Conservation (phyloP, 2,113 vertebrate species). For the Myotis davidii region DNA sequence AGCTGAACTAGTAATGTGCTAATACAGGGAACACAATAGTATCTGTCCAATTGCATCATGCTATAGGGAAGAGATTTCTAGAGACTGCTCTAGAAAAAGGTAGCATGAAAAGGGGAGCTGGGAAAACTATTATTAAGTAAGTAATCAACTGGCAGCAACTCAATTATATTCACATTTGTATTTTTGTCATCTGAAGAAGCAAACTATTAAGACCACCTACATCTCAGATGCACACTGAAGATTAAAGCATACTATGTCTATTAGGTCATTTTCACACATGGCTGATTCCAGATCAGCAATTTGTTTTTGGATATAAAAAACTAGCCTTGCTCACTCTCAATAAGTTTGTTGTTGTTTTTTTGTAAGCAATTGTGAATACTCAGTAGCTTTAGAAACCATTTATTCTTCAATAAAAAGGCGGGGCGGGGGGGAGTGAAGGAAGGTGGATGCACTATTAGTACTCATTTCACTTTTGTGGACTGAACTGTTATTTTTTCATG, state of each 20-base stretch:
- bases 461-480: neutral
- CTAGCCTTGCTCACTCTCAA: neutral
- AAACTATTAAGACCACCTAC: neutral
- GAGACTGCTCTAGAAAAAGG: conserved; percentile 22
- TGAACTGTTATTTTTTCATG: neutral
- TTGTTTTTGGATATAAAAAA: conserved; percentile 21
- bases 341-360: neutral
- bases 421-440: neutral
- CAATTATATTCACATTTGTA: neutral
- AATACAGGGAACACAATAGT: neutral
- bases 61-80: neutral
- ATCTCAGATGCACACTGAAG: neutral
- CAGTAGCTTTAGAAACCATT: neutral
- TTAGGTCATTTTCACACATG: neutral
- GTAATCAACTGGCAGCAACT: neutral
- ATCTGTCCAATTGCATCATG: neutral
- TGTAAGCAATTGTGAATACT: neutral
- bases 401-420: neutral
- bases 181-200: neutral
- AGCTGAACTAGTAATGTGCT: neutral
- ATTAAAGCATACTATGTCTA: neutral
- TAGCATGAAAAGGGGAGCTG: neutral
- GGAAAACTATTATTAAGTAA: neutral
- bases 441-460: neutral
- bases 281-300: neutral